A percentile compares a stretch with the other conserved stretches of the same genome.
phyloP scores from a whole-genome alignment of 2,888 invertebrate species.

The Neoscelio sp. region DNA sequence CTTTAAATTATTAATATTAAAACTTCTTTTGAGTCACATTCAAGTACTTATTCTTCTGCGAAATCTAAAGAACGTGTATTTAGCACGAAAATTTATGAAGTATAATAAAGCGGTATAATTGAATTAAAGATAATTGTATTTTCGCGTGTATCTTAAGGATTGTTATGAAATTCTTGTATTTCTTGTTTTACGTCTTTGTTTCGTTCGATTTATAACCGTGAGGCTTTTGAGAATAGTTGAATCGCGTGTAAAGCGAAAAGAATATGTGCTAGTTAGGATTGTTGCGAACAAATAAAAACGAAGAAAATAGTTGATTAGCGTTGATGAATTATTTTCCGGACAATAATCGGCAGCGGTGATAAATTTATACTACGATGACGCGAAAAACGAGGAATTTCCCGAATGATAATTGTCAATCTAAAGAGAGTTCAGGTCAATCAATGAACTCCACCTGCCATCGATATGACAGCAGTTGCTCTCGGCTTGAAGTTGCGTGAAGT shows the following conservation, averaged over 20 bases:
- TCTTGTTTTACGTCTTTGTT: neutral
- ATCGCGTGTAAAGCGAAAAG: neutral
- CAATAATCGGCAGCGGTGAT: too few species aligned
- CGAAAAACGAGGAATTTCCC: neutral
- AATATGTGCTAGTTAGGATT: neutral
- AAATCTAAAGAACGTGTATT: too few species aligned
- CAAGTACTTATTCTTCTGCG: too few species aligned
- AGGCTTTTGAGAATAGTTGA: neutral
- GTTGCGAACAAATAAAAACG: neutral
- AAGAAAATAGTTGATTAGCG: neutral
- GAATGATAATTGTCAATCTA: constrained; percentile 1
- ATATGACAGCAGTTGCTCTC: neutral
- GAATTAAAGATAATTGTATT: constrained; percentile 18
- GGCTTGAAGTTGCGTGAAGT: neutral
- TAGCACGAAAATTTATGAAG: constrained; percentile 4
- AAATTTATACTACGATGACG: too few species aligned
- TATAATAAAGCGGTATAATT: constrained; percentile 3
- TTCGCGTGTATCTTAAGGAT: constrained; percentile 6
- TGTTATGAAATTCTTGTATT: constrained; percentile 12
- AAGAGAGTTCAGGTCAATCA: constrained; percentile 1
- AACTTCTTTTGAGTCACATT: too few species aligned
- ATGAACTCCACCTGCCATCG: constrained; percentile 2
- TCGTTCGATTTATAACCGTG: neutral
- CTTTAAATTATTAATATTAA: too few species aligned
- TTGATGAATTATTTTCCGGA: too few species aligned